Conservation (phyloP, 2,797 vertebrate genomes). For the Catharus ustulatus region DNA sequence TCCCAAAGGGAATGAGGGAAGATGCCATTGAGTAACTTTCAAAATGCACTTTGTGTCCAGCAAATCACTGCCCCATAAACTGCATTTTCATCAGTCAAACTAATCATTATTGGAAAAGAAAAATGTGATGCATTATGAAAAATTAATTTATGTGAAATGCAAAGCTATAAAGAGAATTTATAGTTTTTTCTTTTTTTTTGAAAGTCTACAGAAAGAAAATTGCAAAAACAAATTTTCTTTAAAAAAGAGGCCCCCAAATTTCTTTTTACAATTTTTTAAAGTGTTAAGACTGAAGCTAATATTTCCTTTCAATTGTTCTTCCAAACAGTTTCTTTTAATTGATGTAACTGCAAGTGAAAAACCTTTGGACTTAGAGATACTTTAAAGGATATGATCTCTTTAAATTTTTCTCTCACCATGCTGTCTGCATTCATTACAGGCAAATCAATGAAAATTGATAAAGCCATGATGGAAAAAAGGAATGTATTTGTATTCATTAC, state of each 20-base stretch:
- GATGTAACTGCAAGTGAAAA: constrained; percentile 19
- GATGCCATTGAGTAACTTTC: background rate
- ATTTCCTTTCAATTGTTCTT: constrained; percentile 61
- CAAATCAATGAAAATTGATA: constrained; percentile 82
- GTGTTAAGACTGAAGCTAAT: constrained; percentile 33
- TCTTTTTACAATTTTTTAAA: constrained; percentile 23
- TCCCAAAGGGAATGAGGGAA: background rate
- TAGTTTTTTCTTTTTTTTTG: background rate
- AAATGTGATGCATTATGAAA: background rate
- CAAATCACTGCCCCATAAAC: background rate
- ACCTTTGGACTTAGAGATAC: constrained; percentile 58
- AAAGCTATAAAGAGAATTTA: background rate
- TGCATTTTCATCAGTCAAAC: constrained; percentile 8
- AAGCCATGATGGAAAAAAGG: constrained; percentile 73
- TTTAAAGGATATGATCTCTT: constrained; percentile 68
- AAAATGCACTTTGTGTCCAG: background rate
- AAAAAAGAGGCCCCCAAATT: background rate
- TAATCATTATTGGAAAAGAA: constrained; percentile 44
- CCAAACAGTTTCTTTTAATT: constrained; percentile 68
- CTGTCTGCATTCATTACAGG: constrained; percentile 73
- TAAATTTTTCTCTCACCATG: constrained; percentile 24
- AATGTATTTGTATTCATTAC: constrained; percentile 81
- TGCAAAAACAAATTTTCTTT: background rate
- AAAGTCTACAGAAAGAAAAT: background rate
- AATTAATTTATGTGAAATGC: background rate